Percentiles rank a stretch among this genome's conserved stretches.
Conservation (phyloP, 2,888 invertebrate species). For the Formica aserva region DNA sequence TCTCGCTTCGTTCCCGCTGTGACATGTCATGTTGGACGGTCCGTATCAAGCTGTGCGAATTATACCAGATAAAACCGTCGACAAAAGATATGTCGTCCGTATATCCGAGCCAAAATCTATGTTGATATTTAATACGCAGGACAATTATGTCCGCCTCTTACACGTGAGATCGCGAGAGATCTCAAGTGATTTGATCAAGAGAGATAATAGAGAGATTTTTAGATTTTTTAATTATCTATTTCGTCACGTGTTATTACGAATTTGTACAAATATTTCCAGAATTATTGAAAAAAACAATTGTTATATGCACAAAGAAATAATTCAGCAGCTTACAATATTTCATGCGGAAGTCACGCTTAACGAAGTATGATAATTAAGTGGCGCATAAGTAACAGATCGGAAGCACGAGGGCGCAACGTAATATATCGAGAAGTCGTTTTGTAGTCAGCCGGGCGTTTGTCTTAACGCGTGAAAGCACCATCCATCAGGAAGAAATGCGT, state of each 20-base stretch:
- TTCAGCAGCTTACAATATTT: constrained; percentile 65
- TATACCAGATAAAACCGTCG: constrained; percentile 42
- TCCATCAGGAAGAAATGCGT: constrained; percentile 71
- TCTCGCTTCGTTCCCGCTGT: constrained; percentile 56
- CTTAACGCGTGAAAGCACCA: constrained; percentile 71
- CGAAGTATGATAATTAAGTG: constrained; percentile 73
- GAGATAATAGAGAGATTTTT: neutral
- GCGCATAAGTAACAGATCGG: constrained; percentile 71
- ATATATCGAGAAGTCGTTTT: constrained; percentile 71
- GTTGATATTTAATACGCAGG: constrained; percentile 64
- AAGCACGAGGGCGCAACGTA: constrained; percentile 68
- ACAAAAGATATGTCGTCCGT: constrained; percentile 41
- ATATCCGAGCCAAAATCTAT: constrained; percentile 71
- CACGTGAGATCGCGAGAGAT: neutral
- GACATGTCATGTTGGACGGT: constrained; percentile 59
- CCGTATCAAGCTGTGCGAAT: constrained; percentile 67
- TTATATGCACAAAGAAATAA: neutral
- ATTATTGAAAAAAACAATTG: neutral
- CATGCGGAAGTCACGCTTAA: constrained; percentile 70
- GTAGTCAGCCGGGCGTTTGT: constrained; percentile 68
- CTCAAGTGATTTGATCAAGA: neutral
- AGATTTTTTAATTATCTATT: neutral
- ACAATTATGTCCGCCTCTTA: neutral
- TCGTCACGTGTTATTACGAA: neutral
- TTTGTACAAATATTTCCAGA: neutral